Evolutionary conservation across 2,888 invertebrate species (phyloP).

Genomic region (Gortyna flavago): DNA sequence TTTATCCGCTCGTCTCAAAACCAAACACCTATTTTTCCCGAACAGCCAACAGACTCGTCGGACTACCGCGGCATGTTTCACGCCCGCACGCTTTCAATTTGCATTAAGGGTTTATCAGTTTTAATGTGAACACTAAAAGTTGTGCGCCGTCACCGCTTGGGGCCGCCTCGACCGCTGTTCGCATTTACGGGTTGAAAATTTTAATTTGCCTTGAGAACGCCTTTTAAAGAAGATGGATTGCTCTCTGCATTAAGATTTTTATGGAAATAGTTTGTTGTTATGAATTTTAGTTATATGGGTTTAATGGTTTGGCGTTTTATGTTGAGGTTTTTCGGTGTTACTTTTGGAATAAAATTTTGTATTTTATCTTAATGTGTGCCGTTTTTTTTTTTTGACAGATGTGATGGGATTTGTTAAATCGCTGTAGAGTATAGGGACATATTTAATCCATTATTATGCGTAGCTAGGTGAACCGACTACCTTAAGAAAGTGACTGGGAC

Average conservation of each 20-base stretch:
- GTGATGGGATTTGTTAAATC: neutral
- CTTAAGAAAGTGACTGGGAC: neutral
- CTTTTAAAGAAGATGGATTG: constrained; percentile 65
- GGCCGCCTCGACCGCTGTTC: constrained; percentile 52
- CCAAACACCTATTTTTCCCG: constrained; percentile 51
- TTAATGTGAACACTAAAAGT: constrained; percentile 74
- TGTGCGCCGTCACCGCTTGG: constrained; percentile 62
- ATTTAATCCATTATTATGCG: neutral
- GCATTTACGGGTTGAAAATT: constrained; percentile 62
- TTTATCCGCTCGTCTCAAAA: constrained; percentile 43
- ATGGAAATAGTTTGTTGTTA: constrained; percentile 56
- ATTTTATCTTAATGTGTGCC: neutral
- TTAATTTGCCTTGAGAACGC: constrained; percentile 58
- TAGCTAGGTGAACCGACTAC: neutral
- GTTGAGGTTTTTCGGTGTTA: neutral
- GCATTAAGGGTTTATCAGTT: constrained; percentile 77
- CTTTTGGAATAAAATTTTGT: neutral
- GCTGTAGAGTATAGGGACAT: neutral
- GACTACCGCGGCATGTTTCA: constrained; percentile 68
- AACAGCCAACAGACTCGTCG: constrained; percentile 46
- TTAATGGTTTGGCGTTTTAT: constrained; percentile 23
- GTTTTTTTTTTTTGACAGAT: neutral
- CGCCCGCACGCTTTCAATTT: constrained; percentile 76
- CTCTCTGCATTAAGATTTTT: constrained; percentile 55
- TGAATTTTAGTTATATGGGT: constrained; percentile 39